Percentiles rank a stretch among this genome's conserved stretches.
phyloP scores from a whole-genome alignment of 53 echinoderm and acorn worm species.

The Pentamera pediparva region DNA sequence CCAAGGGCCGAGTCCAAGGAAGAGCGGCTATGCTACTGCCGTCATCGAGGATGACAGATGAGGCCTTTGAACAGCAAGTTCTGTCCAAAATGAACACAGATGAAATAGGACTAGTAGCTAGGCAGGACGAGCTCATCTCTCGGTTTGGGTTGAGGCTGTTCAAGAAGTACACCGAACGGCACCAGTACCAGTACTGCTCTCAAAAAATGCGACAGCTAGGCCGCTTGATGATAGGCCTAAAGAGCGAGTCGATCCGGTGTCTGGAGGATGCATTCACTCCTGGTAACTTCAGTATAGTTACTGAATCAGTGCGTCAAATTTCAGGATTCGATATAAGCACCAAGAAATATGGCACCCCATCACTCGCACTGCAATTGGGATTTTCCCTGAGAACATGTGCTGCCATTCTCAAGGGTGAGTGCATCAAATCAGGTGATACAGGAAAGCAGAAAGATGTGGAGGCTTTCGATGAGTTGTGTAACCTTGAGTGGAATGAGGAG shows the following conservation, averaged over 20 bases:
- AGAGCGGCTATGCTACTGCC: slow-evolving; percentile 37
- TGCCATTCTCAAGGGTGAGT: slow-evolving; percentile 33
- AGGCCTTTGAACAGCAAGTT: slow-evolving; percentile 8
- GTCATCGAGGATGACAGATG: slow-evolving; percentile 16
- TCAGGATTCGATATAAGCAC: slow-evolving; percentile 31
- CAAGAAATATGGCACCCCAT: slow-evolving; percentile 28
- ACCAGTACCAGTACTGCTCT: slow-evolving; percentile 34
- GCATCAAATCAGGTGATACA: slow-evolving; percentile 1
- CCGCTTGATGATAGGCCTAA: slow-evolving; percentile 21
- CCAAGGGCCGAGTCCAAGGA: slow-evolving; percentile 34
- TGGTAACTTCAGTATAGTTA: slow-evolving; percentile 38
- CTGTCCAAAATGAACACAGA: slow-evolving; percentile 35
- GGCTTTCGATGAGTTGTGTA: slow-evolving; percentile 18
- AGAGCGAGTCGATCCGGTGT: neutral
- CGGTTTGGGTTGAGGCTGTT: slow-evolving; percentile 35
- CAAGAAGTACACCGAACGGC: slow-evolving; percentile 1
- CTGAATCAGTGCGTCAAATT: slow-evolving; percentile 38
- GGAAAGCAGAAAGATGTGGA: slow-evolving; percentile 5
- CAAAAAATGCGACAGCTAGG: slow-evolving; percentile 65
- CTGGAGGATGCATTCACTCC: slow-evolving; percentile 49
- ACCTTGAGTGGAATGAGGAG: slow-evolving; percentile 32
- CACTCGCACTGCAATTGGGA: slow-evolving; percentile 47
- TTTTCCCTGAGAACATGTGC: slow-evolving; percentile 35
- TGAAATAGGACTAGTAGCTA: slow-evolving; percentile 35
- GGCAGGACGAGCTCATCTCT: slow-evolving; percentile 55